Evolutionary conservation across 2,113 vertebrate genomes (phyloP).

Genomic region (Pyrgilauda ruficollis): DNA sequence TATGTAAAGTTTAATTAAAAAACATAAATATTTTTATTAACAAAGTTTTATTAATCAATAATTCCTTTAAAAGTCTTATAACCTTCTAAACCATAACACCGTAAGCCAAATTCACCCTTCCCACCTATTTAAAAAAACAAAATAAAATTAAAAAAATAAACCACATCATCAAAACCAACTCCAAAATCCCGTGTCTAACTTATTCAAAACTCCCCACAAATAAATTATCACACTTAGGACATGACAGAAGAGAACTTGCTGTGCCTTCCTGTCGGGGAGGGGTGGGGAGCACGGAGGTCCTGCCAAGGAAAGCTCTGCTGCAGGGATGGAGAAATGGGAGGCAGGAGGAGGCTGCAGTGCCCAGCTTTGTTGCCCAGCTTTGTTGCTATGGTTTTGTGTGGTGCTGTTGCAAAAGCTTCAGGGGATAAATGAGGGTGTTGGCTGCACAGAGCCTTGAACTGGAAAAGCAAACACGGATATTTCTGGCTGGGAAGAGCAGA

Average conservation of each 20-base stretch:
- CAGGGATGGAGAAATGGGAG: neutral
- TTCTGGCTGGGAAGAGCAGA: neutral
- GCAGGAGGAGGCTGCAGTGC: neutral
- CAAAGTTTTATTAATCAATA: neutral
- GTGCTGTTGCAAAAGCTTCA: neutral
- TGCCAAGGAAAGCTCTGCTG: neutral
- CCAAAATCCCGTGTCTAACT: neutral
- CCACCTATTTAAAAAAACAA: neutral
- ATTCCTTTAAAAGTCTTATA: neutral
- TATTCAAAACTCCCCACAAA: neutral
- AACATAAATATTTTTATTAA: neutral
- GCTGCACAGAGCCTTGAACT: neutral
- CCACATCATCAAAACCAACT: neutral
- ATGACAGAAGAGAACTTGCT: neutral
- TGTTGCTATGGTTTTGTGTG: constrained; percentile 26
- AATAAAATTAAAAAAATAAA: too few species aligned
- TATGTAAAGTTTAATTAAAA: neutral
- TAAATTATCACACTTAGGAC: neutral
- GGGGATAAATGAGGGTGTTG: neutral
- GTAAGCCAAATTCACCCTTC: neutral
- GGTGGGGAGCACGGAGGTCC: neutral
- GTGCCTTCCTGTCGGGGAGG: neutral
- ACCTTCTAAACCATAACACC: neutral
- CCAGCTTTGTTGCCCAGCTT: neutral
- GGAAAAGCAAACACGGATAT: neutral